These are phyloP conservation scores for Tolypeutes matacus DNA, from an alignment of 2,797 vertebrate species.

Conservation along the genomic window DNA sequence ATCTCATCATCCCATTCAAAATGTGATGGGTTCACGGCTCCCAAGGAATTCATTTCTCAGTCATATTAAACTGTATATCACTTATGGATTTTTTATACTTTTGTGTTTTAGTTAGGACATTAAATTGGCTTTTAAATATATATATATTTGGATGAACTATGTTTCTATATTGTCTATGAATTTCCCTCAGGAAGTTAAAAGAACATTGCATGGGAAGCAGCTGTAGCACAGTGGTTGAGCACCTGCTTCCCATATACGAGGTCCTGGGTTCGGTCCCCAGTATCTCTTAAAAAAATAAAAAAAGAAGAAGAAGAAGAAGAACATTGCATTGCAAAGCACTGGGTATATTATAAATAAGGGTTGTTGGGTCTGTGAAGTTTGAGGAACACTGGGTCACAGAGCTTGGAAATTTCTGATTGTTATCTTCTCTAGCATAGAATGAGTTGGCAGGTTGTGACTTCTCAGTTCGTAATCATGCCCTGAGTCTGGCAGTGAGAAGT, in stretches of 20 bases:
- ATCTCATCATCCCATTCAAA: background rate
- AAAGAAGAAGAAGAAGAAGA: background rate
- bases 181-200: background rate
- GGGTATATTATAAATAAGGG: background rate
- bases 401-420: background rate
- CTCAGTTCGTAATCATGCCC: background rate
- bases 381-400: background rate
- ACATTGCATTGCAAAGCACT: background rate
- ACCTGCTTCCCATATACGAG: too few relatives aligned
- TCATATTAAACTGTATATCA: background rate
- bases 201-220: too few relatives aligned
- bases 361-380: background rate
- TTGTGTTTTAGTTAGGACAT: background rate
- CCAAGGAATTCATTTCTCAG: background rate
- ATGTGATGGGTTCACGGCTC: background rate
- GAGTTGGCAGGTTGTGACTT: slow-evolving; percentile 58
- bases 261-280: too few relatives aligned
- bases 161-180: background rate
- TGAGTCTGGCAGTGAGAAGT: slow-evolving; percentile 68
- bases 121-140: background rate
- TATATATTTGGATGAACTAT: background rate
- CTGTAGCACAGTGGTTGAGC: too few relatives aligned
- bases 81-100: background rate
- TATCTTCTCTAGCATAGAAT: background rate
- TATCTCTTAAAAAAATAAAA: too few relatives aligned